Evolutionary conservation across 2,113 vertebrate species (phyloP), one percentile per base, ranked within the genome.

Genomic region (Pontoporia blainvillei): DNA sequence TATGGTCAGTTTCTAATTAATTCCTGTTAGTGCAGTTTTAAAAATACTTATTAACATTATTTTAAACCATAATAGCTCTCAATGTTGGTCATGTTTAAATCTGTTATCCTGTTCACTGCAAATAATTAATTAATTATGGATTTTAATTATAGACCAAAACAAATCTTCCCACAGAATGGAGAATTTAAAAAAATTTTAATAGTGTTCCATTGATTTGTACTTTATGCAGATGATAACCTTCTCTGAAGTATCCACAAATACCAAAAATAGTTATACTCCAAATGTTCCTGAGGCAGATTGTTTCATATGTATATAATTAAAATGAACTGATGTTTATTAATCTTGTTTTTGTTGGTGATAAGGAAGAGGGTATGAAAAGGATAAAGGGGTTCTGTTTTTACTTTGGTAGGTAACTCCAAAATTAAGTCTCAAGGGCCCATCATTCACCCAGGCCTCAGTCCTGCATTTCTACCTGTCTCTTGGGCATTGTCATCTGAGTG

Each of bases 71-170:
- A 85, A 21, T 79, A 69, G 18, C 27, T 92, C 20, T 86, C 83
- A 94, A 25, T 87, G 8, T 73, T 85, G 44, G 57, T 79, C 52
- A 66, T 96, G 36, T 86, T 94, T 90, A 90, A 92, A 87, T 90
- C 25, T 86, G 4, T 94, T 94, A 52, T 81, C 21, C 86, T 57
- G 41, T 54, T 64, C 31, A 81, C 0, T 72, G 2, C 17, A 82
- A 83, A 9, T 84, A 86, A 39, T 81, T 82, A 96, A 86, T 90
- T 87, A 84, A 59, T 93, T 94, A 67, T n/a, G 31, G 13, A 9
- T 84, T 95, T 92, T 92, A 52, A 81, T 78, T 85, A 0, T 90
- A 81, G 27, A 61, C 39, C 73, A 41, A 72, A 91, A 73, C 61
- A 67, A 79, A 57, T 90, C 39, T 95, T 59, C 11, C 34, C n/a